phyloP scores from a whole-genome alignment of 2,797 vertebrate genomes.

The Acanthopagrus latus region DNA sequence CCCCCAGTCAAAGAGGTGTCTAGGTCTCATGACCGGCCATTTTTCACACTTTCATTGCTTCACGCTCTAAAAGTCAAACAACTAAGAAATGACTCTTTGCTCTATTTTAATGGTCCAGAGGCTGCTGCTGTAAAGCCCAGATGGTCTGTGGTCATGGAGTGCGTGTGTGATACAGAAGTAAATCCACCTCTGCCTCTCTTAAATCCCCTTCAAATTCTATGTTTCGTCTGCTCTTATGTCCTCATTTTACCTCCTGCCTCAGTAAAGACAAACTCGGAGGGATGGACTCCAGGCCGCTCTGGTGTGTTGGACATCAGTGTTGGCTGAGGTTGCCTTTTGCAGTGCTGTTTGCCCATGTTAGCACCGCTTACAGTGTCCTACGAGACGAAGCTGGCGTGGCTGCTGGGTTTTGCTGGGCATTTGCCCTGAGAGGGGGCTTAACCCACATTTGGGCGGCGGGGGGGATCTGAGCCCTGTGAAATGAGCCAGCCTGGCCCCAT shows the following conservation, averaged over 20 bases:
- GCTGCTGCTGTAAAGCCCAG: neutral
- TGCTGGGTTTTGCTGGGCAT: conserved; percentile 29
- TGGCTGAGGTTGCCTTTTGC: conserved; percentile 28
- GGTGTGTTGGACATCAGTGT: conserved; percentile 21
- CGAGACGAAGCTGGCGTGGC: conserved; percentile 46
- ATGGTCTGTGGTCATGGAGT: neutral
- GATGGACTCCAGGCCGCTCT: conserved; percentile 7
- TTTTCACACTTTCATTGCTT: too few relatives aligned
- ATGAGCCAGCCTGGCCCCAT: conserved; percentile 18
- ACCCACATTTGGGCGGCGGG: conserved; percentile 27
- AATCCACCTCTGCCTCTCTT: neutral
- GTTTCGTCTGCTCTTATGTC: neutral
- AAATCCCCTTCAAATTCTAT: conserved; percentile 11
- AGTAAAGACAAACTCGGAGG: conserved; percentile 18
- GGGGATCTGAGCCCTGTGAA: conserved; percentile 17
- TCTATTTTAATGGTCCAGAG: neutral
- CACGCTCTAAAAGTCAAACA: too few relatives aligned
- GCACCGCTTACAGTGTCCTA: conserved; percentile 28
- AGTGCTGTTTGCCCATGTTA: conserved; percentile 33
- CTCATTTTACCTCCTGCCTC: conserved; percentile 18
- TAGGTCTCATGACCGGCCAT: too few relatives aligned
- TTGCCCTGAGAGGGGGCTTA: conserved; percentile 36
- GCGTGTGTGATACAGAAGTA: neutral
- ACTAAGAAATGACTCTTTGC: too few relatives aligned
- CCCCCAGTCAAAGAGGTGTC: too few relatives aligned